phyloP scores from a whole-genome alignment of 1,140 invertebrate species.

The Venustaconcha ellipsiformis region DNA sequence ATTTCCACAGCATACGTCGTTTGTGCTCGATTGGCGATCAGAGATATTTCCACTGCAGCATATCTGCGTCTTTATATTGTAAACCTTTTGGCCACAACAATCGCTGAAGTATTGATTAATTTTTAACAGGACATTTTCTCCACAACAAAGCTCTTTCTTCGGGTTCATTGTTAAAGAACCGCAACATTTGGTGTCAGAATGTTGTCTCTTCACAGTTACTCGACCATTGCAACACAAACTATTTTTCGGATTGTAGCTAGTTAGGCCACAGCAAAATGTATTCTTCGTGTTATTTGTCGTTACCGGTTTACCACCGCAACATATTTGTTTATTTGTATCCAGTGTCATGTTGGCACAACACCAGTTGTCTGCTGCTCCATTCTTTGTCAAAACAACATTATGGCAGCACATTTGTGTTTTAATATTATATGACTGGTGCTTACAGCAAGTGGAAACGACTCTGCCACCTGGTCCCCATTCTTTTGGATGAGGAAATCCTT shows the following conservation, averaged over 20 bases:
- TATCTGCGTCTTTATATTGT: slow-evolving; percentile 4
- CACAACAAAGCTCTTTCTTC: slow-evolving; percentile 12
- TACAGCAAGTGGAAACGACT: slow-evolving; percentile 18
- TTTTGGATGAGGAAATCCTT: slow-evolving; percentile 6
- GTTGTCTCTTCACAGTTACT: not conserved
- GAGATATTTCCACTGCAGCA: slow-evolving; percentile 4
- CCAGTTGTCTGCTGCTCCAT: not conserved
- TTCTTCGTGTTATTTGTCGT: not conserved
- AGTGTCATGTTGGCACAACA: slow-evolving; percentile 18
- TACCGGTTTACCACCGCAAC: slow-evolving; percentile 7
- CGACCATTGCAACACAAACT: slow-evolving; percentile 7
- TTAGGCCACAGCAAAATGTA: slow-evolving; percentile 2
- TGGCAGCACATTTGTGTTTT: slow-evolving; percentile 12
- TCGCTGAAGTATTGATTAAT: not conserved
- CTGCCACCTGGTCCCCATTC: not conserved
- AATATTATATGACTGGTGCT: slow-evolving; percentile 4
- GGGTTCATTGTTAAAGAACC: slow-evolving; percentile 5
- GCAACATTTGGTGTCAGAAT: slow-evolving; percentile 1
- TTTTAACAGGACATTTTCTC: not conserved
- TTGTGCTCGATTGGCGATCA: not conserved
- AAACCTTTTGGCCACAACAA: slow-evolving; percentile 1
- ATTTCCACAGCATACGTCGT: slow-evolving; percentile 14
- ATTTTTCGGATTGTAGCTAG: not conserved
- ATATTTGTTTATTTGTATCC: slow-evolving; percentile 10
- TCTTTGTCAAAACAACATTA: slow-evolving; percentile 6